These are phyloP conservation scores for Crocodylus rhombifer DNA, from an alignment of 2,797 vertebrate genomes.

Conservation along the genomic window DNA sequence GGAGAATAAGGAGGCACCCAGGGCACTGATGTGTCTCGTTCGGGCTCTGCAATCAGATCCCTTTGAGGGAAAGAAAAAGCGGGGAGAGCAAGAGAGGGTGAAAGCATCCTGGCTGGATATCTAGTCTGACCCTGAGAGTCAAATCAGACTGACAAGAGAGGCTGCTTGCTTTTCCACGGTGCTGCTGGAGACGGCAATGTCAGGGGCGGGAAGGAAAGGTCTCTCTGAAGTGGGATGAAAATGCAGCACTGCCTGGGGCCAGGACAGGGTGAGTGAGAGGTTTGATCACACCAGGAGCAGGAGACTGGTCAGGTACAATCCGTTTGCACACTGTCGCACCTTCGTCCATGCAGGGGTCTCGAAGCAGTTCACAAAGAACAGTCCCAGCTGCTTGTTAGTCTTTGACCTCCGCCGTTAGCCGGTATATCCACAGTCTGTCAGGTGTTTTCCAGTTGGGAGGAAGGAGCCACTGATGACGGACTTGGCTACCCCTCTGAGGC, in stretches of 20 bases:
- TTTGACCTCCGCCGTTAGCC: not conserved
- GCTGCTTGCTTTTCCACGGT: not conserved
- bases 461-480: not conserved
- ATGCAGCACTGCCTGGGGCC: not conserved
- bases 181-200: not conserved
- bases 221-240: no score
- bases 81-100: not conserved
- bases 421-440: not conserved
- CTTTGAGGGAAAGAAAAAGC: not conserved
- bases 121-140: not conserved
- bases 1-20: not conserved
- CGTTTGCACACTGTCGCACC: not conserved
- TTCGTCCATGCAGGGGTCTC: not conserved
- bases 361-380: not conserved
- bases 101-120: not conserved
- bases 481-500: no score
- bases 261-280: not conserved
- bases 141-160: not conserved
- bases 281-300: not conserved
- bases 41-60: not conserved
- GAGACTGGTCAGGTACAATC: not conserved
- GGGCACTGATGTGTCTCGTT: not conserved
- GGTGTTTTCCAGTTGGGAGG: not conserved
- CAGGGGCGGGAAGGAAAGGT: not conserved
- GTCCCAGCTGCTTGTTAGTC: not conserved